These are phyloP conservation scores for Macrochelys suwanniensis DNA, from an alignment of 2,797 vertebrate species.

Conservation along the genomic window DNA sequence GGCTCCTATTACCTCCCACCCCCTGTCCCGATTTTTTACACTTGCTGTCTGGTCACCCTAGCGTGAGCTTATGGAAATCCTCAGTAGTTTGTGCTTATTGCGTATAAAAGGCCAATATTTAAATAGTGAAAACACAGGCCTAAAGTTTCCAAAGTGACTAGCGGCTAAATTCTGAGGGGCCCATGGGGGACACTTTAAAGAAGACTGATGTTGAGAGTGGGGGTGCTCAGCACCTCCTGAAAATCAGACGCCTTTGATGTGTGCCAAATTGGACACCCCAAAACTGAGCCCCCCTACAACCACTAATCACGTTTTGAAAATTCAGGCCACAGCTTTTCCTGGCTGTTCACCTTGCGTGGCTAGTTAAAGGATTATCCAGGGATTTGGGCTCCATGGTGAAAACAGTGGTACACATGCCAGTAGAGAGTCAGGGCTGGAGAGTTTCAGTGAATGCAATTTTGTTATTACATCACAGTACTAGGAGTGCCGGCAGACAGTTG, in stretches of 20 bases:
- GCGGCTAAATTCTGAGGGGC: background rate
- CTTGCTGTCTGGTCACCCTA: too few relatives aligned
- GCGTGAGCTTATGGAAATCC: fast-evolving
- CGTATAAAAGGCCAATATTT: background rate
- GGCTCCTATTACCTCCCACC: too few relatives aligned
- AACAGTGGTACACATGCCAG: background rate
- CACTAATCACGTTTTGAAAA: background rate
- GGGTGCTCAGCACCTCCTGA: background rate
- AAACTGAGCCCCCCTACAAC: background rate
- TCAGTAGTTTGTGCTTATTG: background rate
- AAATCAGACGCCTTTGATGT: background rate
- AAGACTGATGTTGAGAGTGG: background rate
- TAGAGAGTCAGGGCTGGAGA: background rate
- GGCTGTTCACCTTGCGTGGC: background rate
- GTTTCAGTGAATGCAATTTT: background rate
- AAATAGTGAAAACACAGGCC: background rate
- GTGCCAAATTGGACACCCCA: background rate
- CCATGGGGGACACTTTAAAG: background rate
- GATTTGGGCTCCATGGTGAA: background rate
- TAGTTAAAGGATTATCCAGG: background rate
- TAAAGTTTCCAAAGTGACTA: background rate
- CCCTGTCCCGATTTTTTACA: too few relatives aligned
- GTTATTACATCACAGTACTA: background rate
- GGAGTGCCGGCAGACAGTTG: background rate
- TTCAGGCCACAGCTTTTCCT: background rate